Conservation (phyloP, 2,797 vertebrate species). For the Oophaga sylvatica region DNA sequence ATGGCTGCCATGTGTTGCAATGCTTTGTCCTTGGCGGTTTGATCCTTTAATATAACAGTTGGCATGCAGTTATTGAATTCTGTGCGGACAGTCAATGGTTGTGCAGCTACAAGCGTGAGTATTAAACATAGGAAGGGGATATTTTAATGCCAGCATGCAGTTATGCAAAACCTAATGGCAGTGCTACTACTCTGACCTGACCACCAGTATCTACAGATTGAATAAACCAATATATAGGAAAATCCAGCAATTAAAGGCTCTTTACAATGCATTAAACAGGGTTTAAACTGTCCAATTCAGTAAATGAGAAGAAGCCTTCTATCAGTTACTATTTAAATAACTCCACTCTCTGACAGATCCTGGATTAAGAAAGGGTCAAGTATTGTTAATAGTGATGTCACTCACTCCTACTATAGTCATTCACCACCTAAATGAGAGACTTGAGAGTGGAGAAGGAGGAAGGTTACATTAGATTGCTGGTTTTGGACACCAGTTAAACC, state of each 20-base stretch:
- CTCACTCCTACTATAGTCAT: too few relatives aligned
- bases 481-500: neutral
- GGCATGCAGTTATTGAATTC: slow-evolving; percentile 82
- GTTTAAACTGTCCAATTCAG: neutral
- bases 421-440: too few relatives aligned
- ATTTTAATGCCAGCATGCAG: slow-evolving; percentile 72
- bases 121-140: slow-evolving; percentile 71
- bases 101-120: slow-evolving; percentile 75
- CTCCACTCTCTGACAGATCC: too few relatives aligned
- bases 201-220: too few relatives aligned
- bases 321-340: too few relatives aligned
- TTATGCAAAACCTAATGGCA: neutral
- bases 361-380: too few relatives aligned
- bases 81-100: slow-evolving; percentile 69
- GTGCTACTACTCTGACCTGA: neutral
- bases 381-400: too few relatives aligned
- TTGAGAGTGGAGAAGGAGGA: neutral
- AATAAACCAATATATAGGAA: too few relatives aligned
- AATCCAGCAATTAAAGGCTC: neutral
- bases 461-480: neutral
- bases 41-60: slow-evolving; percentile 94
- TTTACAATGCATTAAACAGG: neutral
- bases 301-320: too few relatives aligned
- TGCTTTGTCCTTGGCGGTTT: slow-evolving; percentile 99
- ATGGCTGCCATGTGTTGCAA: slow-evolving; percentile 99